These are phyloP conservation scores for Macrophya annulata DNA, from an alignment of 2,888 invertebrate species.

Conservation along the genomic window DNA sequence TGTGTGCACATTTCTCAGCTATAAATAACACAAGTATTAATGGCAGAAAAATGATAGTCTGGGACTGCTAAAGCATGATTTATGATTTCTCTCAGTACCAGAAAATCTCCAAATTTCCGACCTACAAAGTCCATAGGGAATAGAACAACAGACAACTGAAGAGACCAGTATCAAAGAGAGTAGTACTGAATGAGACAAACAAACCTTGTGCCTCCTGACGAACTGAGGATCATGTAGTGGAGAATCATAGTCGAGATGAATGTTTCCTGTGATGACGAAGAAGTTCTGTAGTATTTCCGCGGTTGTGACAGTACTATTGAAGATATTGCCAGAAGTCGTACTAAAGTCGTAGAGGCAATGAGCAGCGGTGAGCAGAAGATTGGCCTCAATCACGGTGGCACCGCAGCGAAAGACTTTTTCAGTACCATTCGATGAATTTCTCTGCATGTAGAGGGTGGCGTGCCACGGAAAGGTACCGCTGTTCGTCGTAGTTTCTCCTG, in stretches of 20 bases:
- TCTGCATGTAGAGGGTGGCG: slow-evolving; percentile 67
- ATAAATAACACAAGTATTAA: background rate
- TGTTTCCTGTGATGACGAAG: slow-evolving; percentile 74
- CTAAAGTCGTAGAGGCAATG: slow-evolving; percentile 76
- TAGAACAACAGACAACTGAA: background rate
- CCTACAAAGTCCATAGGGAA: background rate
- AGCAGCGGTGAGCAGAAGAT: slow-evolving; percentile 77
- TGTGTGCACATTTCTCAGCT: slow-evolving; percentile 72
- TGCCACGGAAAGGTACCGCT: slow-evolving; percentile 78
- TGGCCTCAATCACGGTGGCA: slow-evolving; percentile 74
- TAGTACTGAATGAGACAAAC: slow-evolving; percentile 11
- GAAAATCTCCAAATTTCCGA: background rate
- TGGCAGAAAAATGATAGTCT: no score
- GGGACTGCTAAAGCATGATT: no score
- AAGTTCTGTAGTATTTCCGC: slow-evolving; percentile 55
- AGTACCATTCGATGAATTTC: slow-evolving; percentile 42
- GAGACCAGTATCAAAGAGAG: background rate
- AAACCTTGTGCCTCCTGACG: slow-evolving; percentile 69
- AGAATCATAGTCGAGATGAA: slow-evolving; percentile 72
- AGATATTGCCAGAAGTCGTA: background rate
- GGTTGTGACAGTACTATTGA: background rate
- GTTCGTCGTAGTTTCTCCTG: slow-evolving; percentile 38
- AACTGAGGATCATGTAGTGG: slow-evolving; percentile 61
- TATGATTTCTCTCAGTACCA: background rate
- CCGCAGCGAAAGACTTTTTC: slow-evolving; percentile 75